phyloP scores from a whole-genome alignment of 2,113 vertebrate genomes.

The Eonycteris spelaea region DNA sequence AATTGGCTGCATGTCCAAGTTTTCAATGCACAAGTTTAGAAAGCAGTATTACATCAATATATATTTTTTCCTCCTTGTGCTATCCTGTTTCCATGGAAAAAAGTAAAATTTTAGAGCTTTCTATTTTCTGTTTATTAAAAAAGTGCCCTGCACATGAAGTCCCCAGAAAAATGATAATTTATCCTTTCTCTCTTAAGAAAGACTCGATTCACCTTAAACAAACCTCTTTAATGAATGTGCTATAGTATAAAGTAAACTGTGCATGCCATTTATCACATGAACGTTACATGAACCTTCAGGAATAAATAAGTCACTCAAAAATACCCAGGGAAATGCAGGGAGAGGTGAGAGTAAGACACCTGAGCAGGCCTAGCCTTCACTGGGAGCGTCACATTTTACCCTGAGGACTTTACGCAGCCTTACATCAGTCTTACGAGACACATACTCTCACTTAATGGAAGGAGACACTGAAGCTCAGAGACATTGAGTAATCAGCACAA shows the following conservation, averaged over 20 bases:
- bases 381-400: no score
- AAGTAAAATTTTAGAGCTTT: neutral
- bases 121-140: slow-evolving; percentile 22
- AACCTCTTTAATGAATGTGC: neutral
- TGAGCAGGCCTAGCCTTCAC: neutral
- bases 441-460: neutral
- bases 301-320: neutral
- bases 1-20: neutral
- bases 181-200: neutral
- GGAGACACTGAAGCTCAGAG: neutral
- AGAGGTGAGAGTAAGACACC: neutral
- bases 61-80: neutral
- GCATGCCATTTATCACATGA: neutral
- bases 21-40: neutral
- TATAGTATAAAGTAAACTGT: neutral
- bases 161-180: neutral
- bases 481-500: neutral
- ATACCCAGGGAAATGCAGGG: neutral
- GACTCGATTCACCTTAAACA: neutral
- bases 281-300: neutral
- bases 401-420: neutral
- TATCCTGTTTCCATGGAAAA: neutral
- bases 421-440: neutral
- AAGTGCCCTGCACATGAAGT: neutral
- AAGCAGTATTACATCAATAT: neutral